Base-by-base conservation (phyloP, 1,140 invertebrate genomes). In the Papilio glaucus region DNA sequence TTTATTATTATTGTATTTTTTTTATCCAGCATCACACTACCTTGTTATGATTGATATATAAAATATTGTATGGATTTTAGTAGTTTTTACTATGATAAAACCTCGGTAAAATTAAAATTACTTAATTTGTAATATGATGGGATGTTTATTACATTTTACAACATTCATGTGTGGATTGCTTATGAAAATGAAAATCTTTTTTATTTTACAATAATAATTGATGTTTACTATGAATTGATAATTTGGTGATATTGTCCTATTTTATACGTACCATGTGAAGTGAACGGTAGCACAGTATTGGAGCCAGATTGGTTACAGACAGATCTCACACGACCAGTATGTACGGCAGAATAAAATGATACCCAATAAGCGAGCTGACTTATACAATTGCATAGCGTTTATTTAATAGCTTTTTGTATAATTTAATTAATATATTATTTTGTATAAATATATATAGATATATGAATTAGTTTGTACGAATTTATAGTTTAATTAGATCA, bases 291-390 rank as follows among this genome's bases (percentile, higher is more conserved):
- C 38, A 76, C 76, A 87, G 81, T 85, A 83, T 85, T 81, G 79
- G 71, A 83, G 84, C 82, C 82, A 83, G 85, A 83, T 75, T 83
- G 77, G 79, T 79, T 77, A 81, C 75, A 78, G 75, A 80, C 82
- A 87, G 89, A 91, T 91, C 89, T 91, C 89, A 90, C 80, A 87
- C 73, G 88, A 91, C 88, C 89, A 90, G 88, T 91, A 91, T 91
- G 87, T 83, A 78, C 79, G 74, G 72, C 69, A 76, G 74, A 78
- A n/a, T n/a, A n/a, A n/a, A n/a, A n/a, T n/a, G n/a, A n/a, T n/a
- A n/a, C n/a, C 77, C 62, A 77, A 74, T 77, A 80, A 83, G 79
- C 71, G 80, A 80, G 77, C 82, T 82, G 77, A 76, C 78, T 77
- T 80, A 78, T 77, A 80, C 77, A 33, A 33, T 33, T 3, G 29